These are phyloP conservation scores for Standfussiana lucernea DNA, from an alignment of 2,888 invertebrate species.

Conservation along the genomic window DNA sequence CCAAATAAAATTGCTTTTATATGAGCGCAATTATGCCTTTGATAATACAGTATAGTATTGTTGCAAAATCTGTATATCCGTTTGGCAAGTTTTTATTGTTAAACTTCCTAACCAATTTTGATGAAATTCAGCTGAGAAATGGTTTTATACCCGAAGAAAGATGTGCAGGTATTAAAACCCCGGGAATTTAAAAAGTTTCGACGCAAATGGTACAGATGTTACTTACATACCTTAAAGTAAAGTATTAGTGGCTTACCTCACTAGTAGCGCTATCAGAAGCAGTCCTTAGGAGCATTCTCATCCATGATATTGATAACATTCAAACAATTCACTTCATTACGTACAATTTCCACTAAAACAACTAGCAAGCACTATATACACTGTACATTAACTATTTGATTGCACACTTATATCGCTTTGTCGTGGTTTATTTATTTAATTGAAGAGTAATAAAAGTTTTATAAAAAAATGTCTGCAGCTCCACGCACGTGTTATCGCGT, in stretches of 20 bases:
- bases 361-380: constrained; percentile 17
- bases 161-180: no score
- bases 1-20: background rate
- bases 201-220: background rate
- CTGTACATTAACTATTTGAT: background rate
- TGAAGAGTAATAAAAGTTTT: constrained; percentile 14
- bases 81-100: background rate
- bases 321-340: constrained; percentile 30
- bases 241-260: constrained; percentile 41
- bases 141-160: background rate
- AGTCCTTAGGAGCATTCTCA: constrained; percentile 33
- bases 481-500: constrained; percentile 60
- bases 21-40: background rate
- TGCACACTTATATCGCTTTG: background rate
- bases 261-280: constrained; percentile 15
- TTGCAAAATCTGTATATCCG: background rate
- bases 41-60: no score
- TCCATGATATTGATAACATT: constrained; percentile 13
- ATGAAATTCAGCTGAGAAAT: background rate
- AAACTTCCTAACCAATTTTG: background rate
- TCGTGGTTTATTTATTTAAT: constrained; percentile 10
- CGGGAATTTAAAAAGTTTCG: background rate
- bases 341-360: constrained; percentile 16
- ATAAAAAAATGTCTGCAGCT: background rate
- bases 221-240: background rate